These are phyloP conservation scores for Trematocara macrostoma DNA, from an alignment of 2,113 vertebrate species.

Conservation along the genomic window DNA sequence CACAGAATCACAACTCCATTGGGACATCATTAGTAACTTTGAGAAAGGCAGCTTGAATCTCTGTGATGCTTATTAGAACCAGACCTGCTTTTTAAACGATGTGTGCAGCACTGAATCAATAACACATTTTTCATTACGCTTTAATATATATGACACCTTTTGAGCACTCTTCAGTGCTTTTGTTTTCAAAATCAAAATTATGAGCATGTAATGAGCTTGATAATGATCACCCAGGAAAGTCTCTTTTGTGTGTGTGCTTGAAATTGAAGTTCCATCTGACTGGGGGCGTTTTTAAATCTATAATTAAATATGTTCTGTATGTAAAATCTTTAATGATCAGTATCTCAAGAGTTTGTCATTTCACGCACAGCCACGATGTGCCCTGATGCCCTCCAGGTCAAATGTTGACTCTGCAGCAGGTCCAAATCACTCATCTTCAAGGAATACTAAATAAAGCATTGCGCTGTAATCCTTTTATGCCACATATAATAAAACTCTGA, in stretches of 20 bases:
- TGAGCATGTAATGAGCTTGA: conserved; percentile 29
- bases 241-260: not conserved
- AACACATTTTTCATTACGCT: conserved; percentile 10
- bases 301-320: not conserved
- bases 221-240: conserved; percentile 25
- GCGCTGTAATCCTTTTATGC: conserved; percentile 24
- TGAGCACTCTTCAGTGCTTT: not conserved
- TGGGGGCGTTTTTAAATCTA: not conserved
- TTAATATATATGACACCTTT: conserved; percentile 12
- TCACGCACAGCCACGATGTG: not conserved
- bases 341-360: not conserved
- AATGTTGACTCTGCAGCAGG: conserved; percentile 8
- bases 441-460: conserved; percentile 14
- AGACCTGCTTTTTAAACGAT: not conserved
- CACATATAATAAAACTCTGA: conserved; percentile 26
- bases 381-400: conserved; percentile 11
- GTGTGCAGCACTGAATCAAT: conserved; percentile 1
- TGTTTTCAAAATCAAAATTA: conserved; percentile 32
- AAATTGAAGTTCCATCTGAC: conserved; percentile 28
- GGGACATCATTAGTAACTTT: conserved; percentile 44
- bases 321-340: not conserved
- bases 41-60: conserved; percentile 24
- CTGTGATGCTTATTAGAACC: conserved; percentile 26
- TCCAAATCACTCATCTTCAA: conserved; percentile 37
- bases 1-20: conserved; percentile 14